These are phyloP conservation scores for Schrankia costaestrigalis DNA, from an alignment of 2,888 invertebrate genomes.

Conservation along the genomic window DNA sequence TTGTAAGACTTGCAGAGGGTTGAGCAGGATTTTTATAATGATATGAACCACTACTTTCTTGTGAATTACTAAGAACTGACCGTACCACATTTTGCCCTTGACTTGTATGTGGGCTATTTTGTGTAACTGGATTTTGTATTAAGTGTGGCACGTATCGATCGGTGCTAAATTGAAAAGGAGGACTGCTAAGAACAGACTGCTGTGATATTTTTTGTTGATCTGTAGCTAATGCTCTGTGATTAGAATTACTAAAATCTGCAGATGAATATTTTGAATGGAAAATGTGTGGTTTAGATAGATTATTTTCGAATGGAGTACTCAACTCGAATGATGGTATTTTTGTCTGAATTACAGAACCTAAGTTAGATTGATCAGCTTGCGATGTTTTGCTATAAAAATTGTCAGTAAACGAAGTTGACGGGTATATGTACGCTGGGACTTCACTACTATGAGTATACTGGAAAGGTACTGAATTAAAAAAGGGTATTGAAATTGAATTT, in stretches of 20 bases:
- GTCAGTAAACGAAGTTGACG: too few relatives aligned
- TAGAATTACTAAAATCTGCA: too few relatives aligned
- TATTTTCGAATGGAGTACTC: conserved; percentile 48
- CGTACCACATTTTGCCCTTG: conserved; percentile 24
- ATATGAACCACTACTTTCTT: conserved; percentile 48
- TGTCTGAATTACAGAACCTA: conserved; percentile 21
- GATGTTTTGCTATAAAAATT: too few relatives aligned
- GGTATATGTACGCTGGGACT: too few relatives aligned
- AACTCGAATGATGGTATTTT: conserved; percentile 44
- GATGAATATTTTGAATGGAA: conserved; percentile 13
- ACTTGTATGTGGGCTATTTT: background rate
- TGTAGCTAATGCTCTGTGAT: too few relatives aligned
- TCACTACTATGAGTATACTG: too few relatives aligned
- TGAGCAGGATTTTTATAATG: conserved; percentile 55
- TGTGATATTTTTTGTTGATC: background rate
- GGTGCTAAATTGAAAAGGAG: too few relatives aligned
- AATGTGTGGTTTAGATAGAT: conserved; percentile 6
- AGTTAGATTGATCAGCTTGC: conserved; percentile 1
- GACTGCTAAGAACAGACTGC: too few relatives aligned
- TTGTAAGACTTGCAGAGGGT: conserved; percentile 39
- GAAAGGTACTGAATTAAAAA: too few relatives aligned
- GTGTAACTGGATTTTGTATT: too few relatives aligned
- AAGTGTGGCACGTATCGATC: too few relatives aligned
- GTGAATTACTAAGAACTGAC: conserved; percentile 36
- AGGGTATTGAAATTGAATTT: too few relatives aligned